Conservation (phyloP, 2,113 vertebrate species). For the Thamnophis sirtalis region DNA sequence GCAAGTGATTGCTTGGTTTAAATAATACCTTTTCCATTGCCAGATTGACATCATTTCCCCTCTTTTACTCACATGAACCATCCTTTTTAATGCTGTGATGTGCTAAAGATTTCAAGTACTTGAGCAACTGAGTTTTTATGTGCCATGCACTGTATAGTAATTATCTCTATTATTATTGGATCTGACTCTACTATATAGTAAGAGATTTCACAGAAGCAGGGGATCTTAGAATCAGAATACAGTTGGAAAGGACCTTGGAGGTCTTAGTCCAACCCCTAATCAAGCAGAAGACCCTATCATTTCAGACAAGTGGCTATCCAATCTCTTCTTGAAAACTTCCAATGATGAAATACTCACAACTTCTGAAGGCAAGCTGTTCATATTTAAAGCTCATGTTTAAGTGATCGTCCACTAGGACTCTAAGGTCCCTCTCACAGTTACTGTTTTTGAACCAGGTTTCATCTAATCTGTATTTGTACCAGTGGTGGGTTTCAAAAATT, state of each 20-base stretch:
- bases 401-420: not conserved
- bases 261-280: not conserved
- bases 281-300: not conserved
- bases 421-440: not conserved
- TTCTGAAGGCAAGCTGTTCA: not conserved
- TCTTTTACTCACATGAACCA: not conserved
- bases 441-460: not conserved
- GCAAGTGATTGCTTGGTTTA: not conserved
- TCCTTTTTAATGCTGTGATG: not conserved
- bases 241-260: not conserved
- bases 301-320: not conserved
- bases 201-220: not conserved
- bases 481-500: no score
- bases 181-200: not conserved
- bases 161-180: not conserved
- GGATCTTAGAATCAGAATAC: not conserved
- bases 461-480: not conserved
- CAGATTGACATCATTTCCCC: not conserved
- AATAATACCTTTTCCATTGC: not conserved
- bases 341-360: not conserved
- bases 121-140: not conserved
- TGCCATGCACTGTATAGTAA: not conserved
- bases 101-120: not conserved
- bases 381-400: not conserved
- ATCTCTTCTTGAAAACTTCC: not conserved